These are phyloP conservation scores for Zenarchopterus dispar DNA, from an alignment of 2,797 vertebrate species.

Conservation along the genomic window DNA sequence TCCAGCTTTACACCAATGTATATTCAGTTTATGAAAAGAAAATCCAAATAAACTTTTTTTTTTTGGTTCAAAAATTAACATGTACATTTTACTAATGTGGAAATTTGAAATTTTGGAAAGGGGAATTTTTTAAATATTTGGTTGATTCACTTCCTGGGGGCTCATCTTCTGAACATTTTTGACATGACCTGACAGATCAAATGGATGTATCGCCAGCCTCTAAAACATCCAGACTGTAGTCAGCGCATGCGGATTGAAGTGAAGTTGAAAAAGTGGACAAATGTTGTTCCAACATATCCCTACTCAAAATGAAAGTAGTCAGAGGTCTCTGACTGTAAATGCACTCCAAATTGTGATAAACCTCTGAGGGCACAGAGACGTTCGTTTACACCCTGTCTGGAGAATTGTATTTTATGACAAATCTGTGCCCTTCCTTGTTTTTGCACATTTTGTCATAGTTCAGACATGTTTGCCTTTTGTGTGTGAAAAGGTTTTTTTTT, in stretches of 20 bases:
- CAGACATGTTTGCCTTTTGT: slow-evolving; percentile 40
- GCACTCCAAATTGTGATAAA: neutral
- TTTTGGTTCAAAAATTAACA: neutral
- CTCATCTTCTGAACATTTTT: neutral
- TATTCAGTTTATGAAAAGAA: neutral
- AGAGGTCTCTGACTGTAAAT: slow-evolving; percentile 7
- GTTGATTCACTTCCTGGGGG: neutral
- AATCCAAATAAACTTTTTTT: neutral
- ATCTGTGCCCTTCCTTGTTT: slow-evolving; percentile 34
- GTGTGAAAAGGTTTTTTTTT: slow-evolving; percentile 25
- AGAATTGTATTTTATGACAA: slow-evolving; percentile 13
- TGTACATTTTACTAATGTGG: neutral
- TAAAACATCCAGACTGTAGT: neutral
- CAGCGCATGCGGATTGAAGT: too few species aligned
- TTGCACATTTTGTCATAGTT: slow-evolving; percentile 61
- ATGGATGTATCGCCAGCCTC: neutral
- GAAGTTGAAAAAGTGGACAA: neutral
- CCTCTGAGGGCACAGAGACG: neutral
- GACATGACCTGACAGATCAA: neutral
- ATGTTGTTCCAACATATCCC: neutral
- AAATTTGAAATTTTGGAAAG: slow-evolving; percentile 4
- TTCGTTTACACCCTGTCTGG: slow-evolving; percentile 8
- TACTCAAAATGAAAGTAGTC: slow-evolving; percentile 3
- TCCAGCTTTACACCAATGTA: neutral
- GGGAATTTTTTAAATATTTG: neutral